Evolutionary conservation across 2,113 vertebrate genomes (phyloP), one percentile per base, ranked within the genome.

Genomic region (Larimichthys polyactis): DNA sequence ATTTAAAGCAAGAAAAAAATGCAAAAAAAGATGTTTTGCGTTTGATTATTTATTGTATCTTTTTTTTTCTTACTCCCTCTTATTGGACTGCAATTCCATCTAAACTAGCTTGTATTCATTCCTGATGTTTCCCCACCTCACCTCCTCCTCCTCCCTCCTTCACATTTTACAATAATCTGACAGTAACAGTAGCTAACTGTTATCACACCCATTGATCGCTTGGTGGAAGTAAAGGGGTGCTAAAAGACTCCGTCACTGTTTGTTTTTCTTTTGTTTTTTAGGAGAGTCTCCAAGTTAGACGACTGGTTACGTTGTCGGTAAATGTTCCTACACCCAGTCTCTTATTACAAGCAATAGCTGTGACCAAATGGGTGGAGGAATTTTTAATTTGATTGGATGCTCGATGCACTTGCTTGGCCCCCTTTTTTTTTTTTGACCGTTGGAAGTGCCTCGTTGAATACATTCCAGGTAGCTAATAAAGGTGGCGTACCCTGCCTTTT

Each of bases 31-130:
- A 86, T 22, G 72, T 89, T 92, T 94, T 96, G 97, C 94, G 96
- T 97, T 97, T 96, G 96, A 97, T 98, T 99, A 98, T 99, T 99
- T 99, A 99, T 99, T 99, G 96, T 97, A 96, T 95, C 95, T 95
- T 46, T 95, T 82, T 91, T 89, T 86, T 82, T 84, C 81, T 94
- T 95, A 93, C 84, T 88, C 92, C 91, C 89, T 93, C 94, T 96
- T 96, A 96, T 97, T 96, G 95, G 96, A 98, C 97, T 98, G 98
- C 98, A 98, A 97, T 97, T 97, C 95, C 95, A 96, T 95, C 84
- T 70, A 78, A 94, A 94, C 92, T 86, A 93, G 83, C 89, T 95
- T 93, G 93, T 93, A 87, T 94, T 93, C 89, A 89, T 95, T 90
- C 85, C 93, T 88, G 87, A 93, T 69, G 11, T 62, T 59, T 54